Percentiles rank a stretch among this genome's conserved stretches.
Conservation (phyloP, 2,113 vertebrate species). For the Urocolius indicus region DNA sequence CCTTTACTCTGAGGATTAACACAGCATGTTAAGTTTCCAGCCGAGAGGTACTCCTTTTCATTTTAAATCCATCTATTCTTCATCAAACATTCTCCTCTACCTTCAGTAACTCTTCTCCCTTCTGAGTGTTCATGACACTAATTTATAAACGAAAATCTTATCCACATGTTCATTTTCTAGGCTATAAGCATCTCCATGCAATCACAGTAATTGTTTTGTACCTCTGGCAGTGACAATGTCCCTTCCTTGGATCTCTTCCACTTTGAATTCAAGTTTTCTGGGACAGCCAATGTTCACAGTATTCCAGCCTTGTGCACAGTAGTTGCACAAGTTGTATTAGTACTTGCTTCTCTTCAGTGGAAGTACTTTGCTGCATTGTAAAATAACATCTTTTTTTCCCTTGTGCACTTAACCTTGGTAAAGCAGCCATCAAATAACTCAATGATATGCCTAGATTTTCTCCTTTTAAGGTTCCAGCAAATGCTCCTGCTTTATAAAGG, state of each 20-base stretch:
- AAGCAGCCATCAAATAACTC: neutral
- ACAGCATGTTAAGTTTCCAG: neutral
- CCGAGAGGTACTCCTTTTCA: neutral
- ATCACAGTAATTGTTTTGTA: neutral
- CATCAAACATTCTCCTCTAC: neutral
- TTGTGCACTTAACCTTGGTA: neutral
- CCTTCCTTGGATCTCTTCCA: neutral
- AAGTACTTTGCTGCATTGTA: neutral
- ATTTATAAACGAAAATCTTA: neutral
- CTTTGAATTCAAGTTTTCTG: neutral
- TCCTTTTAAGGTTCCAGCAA: neutral
- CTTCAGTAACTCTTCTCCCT: neutral
- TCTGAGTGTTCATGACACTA: neutral
- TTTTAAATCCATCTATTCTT: neutral
- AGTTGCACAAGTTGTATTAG: too few species aligned
- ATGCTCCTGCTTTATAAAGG: neutral
- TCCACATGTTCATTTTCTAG: neutral
- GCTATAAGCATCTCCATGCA: neutral
- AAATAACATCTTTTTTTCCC: neutral
- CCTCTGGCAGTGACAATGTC: neutral
- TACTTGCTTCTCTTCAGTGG: neutral
- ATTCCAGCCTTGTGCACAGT: neutral
- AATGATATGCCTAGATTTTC: neutral
- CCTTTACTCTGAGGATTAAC: constrained; percentile 10
- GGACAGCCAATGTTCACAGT: neutral